phyloP scores from a whole-genome alignment of 2,797 vertebrate genomes.

The Sciurus vulgaris region DNA sequence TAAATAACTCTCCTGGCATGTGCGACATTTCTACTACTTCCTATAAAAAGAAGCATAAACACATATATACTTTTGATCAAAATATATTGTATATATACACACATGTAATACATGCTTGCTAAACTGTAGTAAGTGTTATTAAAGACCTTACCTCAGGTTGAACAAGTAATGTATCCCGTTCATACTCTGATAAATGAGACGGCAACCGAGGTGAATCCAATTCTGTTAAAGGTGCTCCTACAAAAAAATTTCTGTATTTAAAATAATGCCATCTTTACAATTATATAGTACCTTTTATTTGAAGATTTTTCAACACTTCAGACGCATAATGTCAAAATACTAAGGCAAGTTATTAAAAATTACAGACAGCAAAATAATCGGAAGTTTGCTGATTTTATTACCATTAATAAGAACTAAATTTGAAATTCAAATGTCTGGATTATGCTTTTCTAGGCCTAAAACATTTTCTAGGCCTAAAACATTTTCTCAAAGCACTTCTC shows the following conservation, averaged over 20 bases:
- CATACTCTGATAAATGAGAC: slow-evolving; percentile 91
- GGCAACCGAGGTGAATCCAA: slow-evolving; percentile 88
- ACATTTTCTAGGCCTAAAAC: slow-evolving; percentile 41
- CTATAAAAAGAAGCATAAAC: slow-evolving; percentile 85
- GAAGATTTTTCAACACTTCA: slow-evolving; percentile 38
- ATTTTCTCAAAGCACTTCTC: background rate
- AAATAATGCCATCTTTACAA: background rate
- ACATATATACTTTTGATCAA: background rate
- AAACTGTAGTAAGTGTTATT: background rate
- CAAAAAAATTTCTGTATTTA: slow-evolving; percentile 73
- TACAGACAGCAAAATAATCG: slow-evolving; percentile 16
- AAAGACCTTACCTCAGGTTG: slow-evolving; percentile 93
- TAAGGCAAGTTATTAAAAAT: slow-evolving; percentile 42
- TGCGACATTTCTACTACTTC: slow-evolving; percentile 94
- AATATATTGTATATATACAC: background rate
- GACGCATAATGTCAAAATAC: slow-evolving; percentile 31
- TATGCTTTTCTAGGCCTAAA: slow-evolving; percentile 45
- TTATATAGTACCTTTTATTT: background rate
- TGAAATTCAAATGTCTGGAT: background rate
- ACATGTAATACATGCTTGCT: background rate
- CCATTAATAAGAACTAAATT: slow-evolving; percentile 5
- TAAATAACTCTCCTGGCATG: slow-evolving; percentile 95
- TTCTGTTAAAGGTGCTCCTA: slow-evolving; percentile 90
- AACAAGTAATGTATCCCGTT: slow-evolving; percentile 91
- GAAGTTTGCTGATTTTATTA: background rate